phyloP scores from a whole-genome alignment of 1,140 invertebrate genomes.

The Zaprionus lachaisei region DNA sequence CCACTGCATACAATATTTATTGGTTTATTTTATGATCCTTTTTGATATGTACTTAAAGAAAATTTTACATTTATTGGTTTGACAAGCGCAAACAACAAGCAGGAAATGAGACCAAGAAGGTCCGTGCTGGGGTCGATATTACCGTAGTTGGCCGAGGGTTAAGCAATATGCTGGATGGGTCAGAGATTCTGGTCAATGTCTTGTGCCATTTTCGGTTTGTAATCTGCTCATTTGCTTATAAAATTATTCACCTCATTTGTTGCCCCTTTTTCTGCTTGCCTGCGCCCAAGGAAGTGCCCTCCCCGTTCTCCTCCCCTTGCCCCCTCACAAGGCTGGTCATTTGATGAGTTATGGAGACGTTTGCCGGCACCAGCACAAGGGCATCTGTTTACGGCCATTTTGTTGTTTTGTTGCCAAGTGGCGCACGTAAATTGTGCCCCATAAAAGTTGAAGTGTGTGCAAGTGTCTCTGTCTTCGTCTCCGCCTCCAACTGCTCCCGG shows the following conservation, averaged over 20 bases:
- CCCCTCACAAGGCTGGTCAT: slow-evolving; percentile 40
- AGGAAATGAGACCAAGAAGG: slow-evolving; percentile 23
- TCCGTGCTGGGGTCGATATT: slow-evolving; percentile 44
- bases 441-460: slow-evolving; percentile 54
- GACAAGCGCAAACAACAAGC: slow-evolving; percentile 66
- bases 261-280: slow-evolving; percentile 76
- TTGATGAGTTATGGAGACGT: slow-evolving; percentile 63
- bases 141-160: slow-evolving; percentile 28
- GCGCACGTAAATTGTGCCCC: slow-evolving; percentile 67
- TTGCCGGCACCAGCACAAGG: neutral
- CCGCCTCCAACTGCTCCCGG: slow-evolving; percentile 13
- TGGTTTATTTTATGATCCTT: slow-evolving; percentile 80
- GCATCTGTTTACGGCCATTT: slow-evolving; percentile 76
- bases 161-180: slow-evolving; percentile 49
- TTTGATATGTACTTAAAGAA: slow-evolving; percentile 80
- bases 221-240: slow-evolving; percentile 82
- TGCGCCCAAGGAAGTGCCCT: slow-evolving; percentile 35
- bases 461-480: slow-evolving; percentile 24
- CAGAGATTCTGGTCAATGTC: slow-evolving; percentile 50
- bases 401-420: slow-evolving; percentile 68
- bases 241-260: slow-evolving; percentile 82
- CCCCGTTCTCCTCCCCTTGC: slow-evolving; percentile 3
- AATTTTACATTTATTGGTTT: slow-evolving; percentile 82
- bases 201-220: slow-evolving; percentile 77
- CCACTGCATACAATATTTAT: slow-evolving; percentile 68